Evolutionary conservation across 2,797 vertebrate species (phyloP), one percentile per base, ranked within the genome.

Genomic region (Phylloscopus collybita): DNA sequence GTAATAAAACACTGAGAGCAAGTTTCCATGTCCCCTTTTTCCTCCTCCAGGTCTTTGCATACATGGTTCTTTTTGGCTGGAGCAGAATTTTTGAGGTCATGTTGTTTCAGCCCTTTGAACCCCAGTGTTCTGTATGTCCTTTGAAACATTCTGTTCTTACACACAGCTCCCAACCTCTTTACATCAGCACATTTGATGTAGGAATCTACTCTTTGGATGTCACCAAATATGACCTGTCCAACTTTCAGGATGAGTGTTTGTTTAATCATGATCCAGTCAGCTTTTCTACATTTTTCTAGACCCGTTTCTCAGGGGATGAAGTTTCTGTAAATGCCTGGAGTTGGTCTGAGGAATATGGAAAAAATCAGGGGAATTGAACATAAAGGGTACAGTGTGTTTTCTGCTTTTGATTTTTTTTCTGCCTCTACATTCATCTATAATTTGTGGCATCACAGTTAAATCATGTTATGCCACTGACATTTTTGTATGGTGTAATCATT

Each of bases 371-470:
- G 22, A 74, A 87, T 73, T 78, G 27, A 83, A 69, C 76, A 95
- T 61, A 96, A 83, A 93, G 50, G 22, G 15, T 72, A 86, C 69
- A 89, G 53, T 94, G 30, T 91, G 36, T 87, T 93, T 94, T 96
- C 34, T 93, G 65, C n/a, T 93, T 92, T 92, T 56, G 59, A 94
- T 94, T 96, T 97, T 96, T 96, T 96, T 96, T 90, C 91, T 96
- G 90, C 62, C 36, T 67, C 91, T 92, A 50, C 54, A 30, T 86
- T 96, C 80, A 93, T 91, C 96, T 98, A 75, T 98, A 98, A 98
- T 98, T 98, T 98, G 97, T 96, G 96, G 97, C 92, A 87, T 92
- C 89, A 94, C 84, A 95, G 85, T 91, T 96, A 97, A 97, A 93
- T 95, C 91, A 94, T 87, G 79, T 81, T 96, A 76, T 94, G 94